These are phyloP conservation scores for Pediacus dermestoides DNA, from an alignment of 2,888 invertebrate species.

Conservation along the genomic window DNA sequence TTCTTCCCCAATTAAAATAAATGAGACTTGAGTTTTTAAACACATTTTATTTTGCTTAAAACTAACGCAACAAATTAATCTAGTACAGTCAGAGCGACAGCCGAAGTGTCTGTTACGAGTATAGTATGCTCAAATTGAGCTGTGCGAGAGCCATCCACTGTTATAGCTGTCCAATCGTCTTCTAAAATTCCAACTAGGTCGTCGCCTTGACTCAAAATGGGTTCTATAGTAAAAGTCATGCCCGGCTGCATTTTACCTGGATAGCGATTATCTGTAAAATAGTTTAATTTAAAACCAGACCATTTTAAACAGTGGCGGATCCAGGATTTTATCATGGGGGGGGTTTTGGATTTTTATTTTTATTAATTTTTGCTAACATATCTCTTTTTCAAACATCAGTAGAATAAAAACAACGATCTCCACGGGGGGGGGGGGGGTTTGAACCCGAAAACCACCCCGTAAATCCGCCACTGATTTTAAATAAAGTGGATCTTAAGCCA, in stretches of 20 bases:
- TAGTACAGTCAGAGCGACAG: slow-evolving; percentile 72
- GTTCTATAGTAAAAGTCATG: slow-evolving; percentile 96
- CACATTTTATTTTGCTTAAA: background rate
- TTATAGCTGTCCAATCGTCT: slow-evolving; percentile 92
- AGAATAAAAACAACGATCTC: too few species aligned
- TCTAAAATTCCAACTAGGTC: slow-evolving; percentile 65
- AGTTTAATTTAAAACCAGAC: too few species aligned
- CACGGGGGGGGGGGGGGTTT: too few species aligned
- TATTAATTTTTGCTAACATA: too few species aligned
- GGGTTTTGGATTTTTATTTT: too few species aligned
- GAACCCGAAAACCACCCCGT: too few species aligned
- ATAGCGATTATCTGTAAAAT: slow-evolving; percentile 59
- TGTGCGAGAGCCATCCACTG: slow-evolving; percentile 73
- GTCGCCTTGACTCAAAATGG: slow-evolving; percentile 74
- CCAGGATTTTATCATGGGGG: too few species aligned
- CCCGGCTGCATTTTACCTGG: slow-evolving; percentile 74
- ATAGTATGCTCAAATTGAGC: slow-evolving; percentile 93
- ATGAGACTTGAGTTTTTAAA: background rate
- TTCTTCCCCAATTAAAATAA: background rate
- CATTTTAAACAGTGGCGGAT: too few species aligned
- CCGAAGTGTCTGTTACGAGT: slow-evolving; percentile 73
- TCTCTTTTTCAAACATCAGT: too few species aligned
- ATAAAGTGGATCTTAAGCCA: too few species aligned
- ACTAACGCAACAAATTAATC: too few species aligned
- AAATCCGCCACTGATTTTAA: too few species aligned